phyloP scores from a whole-genome alignment of 2,888 invertebrate genomes.

The Hypercompe scribonia region DNA sequence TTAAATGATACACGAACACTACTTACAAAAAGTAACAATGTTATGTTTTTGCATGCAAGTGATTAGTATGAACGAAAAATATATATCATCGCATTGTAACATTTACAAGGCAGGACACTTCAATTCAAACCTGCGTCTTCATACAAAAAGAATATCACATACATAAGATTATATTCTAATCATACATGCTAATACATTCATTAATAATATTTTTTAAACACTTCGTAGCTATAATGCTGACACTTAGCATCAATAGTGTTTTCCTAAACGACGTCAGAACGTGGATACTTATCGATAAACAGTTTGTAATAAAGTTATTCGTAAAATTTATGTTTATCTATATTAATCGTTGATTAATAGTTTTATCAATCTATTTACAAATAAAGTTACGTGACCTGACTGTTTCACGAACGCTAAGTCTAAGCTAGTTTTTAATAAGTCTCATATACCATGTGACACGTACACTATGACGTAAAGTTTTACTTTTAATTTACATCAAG shows the following conservation, averaged over 20 bases:
- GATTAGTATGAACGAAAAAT: slow-evolving; percentile 1
- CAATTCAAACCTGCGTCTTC: neutral
- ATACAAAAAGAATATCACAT: neutral
- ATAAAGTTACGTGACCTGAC: too few species aligned
- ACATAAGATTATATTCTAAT: neutral
- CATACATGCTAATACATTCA: too few species aligned
- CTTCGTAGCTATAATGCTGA: neutral
- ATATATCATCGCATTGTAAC: slow-evolving; percentile 3
- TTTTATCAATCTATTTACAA: too few species aligned
- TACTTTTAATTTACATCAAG: neutral
- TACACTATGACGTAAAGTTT: neutral
- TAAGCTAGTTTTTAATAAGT: neutral
- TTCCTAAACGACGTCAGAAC: neutral
- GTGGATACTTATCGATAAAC: neutral
- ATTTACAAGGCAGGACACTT: neutral
- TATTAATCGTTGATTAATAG: too few species aligned
- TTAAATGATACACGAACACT: slow-evolving; percentile 41
- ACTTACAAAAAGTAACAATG: slow-evolving; percentile 21
- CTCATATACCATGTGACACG: neutral
- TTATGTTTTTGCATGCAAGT: slow-evolving; percentile 19
- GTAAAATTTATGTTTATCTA: neutral
- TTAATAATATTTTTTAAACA: neutral
- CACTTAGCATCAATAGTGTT: neutral
- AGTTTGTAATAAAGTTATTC: neutral
- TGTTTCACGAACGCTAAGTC: too few species aligned